Evolutionary conservation across 1,140 invertebrate species (phyloP), one percentile per base, ranked within the genome.

Genomic region (Micrasema minimum): DNA sequence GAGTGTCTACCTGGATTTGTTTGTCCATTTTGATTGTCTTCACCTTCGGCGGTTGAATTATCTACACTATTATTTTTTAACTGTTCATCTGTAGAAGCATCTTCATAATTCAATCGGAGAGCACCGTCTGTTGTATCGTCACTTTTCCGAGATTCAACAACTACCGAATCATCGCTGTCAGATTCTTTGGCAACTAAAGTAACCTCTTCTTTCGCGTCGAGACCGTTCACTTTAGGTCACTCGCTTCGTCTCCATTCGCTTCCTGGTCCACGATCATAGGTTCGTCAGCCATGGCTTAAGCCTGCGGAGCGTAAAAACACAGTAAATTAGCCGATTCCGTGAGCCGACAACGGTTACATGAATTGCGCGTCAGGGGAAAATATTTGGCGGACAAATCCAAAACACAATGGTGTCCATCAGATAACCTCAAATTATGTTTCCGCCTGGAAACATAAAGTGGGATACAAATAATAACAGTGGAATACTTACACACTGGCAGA

Each of bases 281-380:
- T 22, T 71, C 72, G 18, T 74, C 72, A 46, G 72, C 72, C 72
- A 74, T 74, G 50, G 51, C 38, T 71, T 31, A 69, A 50, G 57
- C 41, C 67, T 62, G 45, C 14, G 26, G 31, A 62, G 38, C 16
- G 45, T 10, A 43, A 11, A 57, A 45, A 68, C 37, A n/a, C 23
- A 18, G 48, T 66, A 66, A 35, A 66, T 66, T n/a, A 18, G 18
- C 7, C 22, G 20, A 23, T 22, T 14, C 18, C 16, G 14, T 10
- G 43, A 62, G 59, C 59, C 65, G 57, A 48, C 38, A 51, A 62
- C 45, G 67, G 67, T 62, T 69, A 69, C 57, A 62, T 62, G 67
- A 69, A 62, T 55, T 69, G 46, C 67, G 67, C 67, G 67, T 69
- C 67, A 61, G 61, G 67, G 57, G 67, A 69, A 62, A 69, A 62